phyloP scores from a whole-genome alignment of 2,888 invertebrate genomes.

The Orchesella flavescens region DNA sequence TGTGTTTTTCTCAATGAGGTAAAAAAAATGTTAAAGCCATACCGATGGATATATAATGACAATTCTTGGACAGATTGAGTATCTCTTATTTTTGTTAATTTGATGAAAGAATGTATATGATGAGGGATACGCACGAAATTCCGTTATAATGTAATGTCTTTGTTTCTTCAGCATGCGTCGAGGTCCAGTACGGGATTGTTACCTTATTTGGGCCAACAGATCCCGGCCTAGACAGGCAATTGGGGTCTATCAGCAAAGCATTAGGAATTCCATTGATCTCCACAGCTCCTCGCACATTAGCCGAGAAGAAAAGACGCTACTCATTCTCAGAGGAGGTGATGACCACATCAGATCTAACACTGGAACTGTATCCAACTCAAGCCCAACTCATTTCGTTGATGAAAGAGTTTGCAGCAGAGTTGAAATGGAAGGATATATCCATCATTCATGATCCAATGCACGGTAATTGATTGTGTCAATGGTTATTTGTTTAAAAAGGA shows the following conservation, averaged over 20 bases:
- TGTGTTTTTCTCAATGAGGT: neutral
- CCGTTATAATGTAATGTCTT: constrained; percentile 58
- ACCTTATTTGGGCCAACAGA: constrained; percentile 71
- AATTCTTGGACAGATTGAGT: constrained; percentile 27
- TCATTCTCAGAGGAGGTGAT: constrained; percentile 47
- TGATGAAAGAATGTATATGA: neutral
- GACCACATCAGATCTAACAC: constrained; percentile 56
- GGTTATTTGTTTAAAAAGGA: constrained; percentile 4
- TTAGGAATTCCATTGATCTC: constrained; percentile 70
- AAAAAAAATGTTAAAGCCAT: no score
- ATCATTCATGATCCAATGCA: constrained; percentile 70
- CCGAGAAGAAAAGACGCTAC: constrained; percentile 41
- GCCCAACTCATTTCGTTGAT: constrained; percentile 66
- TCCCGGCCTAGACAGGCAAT: constrained; percentile 64
- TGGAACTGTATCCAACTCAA: constrained; percentile 70
- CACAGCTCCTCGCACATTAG: constrained; percentile 67
- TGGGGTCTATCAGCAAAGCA: constrained; percentile 69
- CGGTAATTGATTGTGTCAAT: constrained; percentile 56
- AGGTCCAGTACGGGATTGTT: constrained; percentile 68
- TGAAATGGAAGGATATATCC: constrained; percentile 70
- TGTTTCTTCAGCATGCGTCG: constrained; percentile 67
- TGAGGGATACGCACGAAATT: constrained; percentile 29
- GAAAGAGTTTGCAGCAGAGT: constrained; percentile 68
- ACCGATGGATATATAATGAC: constrained; percentile 56
- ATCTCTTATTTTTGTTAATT: constrained; percentile 15